Evolutionary conservation across 2,797 vertebrate species (phyloP).

Genomic region (Acrossocheilus fasciatus): DNA sequence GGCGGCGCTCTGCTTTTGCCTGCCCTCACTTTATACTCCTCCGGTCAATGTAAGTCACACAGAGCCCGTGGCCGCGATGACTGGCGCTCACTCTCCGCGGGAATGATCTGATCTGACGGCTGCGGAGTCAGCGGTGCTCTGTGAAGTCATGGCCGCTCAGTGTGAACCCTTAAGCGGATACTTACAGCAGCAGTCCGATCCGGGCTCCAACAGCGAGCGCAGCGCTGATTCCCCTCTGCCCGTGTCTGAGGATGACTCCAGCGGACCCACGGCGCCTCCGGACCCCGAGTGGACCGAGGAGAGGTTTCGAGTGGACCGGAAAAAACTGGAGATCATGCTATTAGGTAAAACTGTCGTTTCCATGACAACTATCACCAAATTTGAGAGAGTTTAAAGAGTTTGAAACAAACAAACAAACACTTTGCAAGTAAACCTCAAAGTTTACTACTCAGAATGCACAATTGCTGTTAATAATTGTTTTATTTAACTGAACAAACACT

Average conservation of each 20-base stretch:
- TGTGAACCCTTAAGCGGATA: constrained; percentile 80
- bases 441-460: neutral
- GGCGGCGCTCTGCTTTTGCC: constrained; percentile 49
- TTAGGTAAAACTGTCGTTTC: constrained; percentile 76
- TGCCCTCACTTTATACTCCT: constrained; percentile 31
- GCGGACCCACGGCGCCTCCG: constrained; percentile 69
- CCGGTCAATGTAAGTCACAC: constrained; percentile 11
- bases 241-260: constrained; percentile 82
- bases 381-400: neutral
- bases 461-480: neutral
- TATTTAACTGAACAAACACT: neutral
- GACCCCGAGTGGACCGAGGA: constrained; percentile 89
- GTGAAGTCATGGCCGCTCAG: constrained; percentile 80
- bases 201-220: constrained; percentile 86
- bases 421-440: neutral
- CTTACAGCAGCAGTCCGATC: constrained; percentile 81
- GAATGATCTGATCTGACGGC: constrained; percentile 51
- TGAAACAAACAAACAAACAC: neutral
- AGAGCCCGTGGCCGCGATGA: constrained; percentile 47
- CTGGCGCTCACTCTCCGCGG: constrained; percentile 47
- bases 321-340: constrained; percentile 89
- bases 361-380: neutral
- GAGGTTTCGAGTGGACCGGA: constrained; percentile 89
- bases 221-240: constrained; percentile 84
- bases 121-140: constrained; percentile 55